phyloP scores from a whole-genome alignment of 2,888 invertebrate genomes.

The Spialia ferax region DNA sequence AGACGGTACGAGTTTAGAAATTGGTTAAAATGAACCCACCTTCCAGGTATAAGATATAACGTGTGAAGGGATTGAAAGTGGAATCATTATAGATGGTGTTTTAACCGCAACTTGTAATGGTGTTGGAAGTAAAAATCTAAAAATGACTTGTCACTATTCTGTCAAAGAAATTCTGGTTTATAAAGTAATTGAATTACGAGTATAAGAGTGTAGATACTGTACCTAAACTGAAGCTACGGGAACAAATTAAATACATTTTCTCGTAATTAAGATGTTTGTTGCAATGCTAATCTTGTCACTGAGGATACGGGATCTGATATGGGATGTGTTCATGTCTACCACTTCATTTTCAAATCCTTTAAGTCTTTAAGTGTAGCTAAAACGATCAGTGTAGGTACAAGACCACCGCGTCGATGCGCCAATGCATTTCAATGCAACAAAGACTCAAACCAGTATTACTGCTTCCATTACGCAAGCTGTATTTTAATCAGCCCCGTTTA shows the following conservation, averaged over 20 bases:
- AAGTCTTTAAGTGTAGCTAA: conserved; percentile 2
- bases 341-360: not conserved
- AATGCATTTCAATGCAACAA: conserved; percentile 12
- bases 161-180: not conserved
- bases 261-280: not conserved
- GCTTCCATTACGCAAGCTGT: conserved; percentile 26
- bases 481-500: conserved; percentile 20
- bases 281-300: not conserved
- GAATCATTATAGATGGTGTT: conserved; percentile 69
- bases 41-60: conserved; percentile 78
- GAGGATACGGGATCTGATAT: not conserved
- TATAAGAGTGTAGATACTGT: too few relatives aligned
- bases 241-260: not conserved
- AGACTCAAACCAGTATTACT: conserved; percentile 27
- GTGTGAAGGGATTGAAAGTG: conserved; percentile 77
- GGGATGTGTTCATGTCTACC: not conserved
- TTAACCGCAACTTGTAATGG: conserved; percentile 67
- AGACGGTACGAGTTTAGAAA: conserved; percentile 54
- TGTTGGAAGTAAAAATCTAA: conserved; percentile 51
- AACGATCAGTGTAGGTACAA: not conserved
- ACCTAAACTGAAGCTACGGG: not conserved
- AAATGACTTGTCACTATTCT: conserved; percentile 56
- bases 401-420: conserved; percentile 23
- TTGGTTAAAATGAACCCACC: conserved; percentile 58
- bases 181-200: not conserved